These are phyloP conservation scores for Saccostrea glomerata DNA, from an alignment of 1,140 invertebrate genomes.

Conservation along the genomic window DNA sequence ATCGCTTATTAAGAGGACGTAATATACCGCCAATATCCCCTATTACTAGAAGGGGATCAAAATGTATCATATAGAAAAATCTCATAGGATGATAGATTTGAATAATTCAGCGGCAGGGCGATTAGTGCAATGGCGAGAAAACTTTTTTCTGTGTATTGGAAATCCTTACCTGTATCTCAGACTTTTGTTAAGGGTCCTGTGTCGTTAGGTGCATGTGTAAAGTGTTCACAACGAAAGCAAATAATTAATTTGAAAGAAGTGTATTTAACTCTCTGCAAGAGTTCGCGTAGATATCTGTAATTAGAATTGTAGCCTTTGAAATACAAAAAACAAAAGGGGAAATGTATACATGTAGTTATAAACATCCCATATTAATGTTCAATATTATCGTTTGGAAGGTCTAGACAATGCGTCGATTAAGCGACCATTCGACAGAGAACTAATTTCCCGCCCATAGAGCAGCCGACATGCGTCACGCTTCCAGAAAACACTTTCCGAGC, in stretches of 20 bases:
- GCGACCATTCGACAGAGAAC: not conserved
- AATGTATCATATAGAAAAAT: constrained; percentile 22
- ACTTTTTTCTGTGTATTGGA: constrained; percentile 10
- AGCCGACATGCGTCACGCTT: not conserved
- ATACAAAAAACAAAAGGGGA: not conserved
- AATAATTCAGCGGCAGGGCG: constrained; percentile 22
- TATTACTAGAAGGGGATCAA: not conserved
- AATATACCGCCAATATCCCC: constrained; percentile 7
- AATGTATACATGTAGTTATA: not conserved
- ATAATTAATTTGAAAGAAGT: constrained; percentile 14
- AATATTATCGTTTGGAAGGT: not conserved
- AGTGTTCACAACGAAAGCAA: not conserved
- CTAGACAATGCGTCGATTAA: not conserved
- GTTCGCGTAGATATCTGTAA: not conserved
- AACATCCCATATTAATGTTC: constrained; percentile 18
- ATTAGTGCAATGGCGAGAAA: constrained; percentile 6
- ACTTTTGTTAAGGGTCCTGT: not conserved
- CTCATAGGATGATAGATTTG: constrained; percentile 26
- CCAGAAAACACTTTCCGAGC: not conserved
- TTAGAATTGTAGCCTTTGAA: not conserved
- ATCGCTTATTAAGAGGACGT: not conserved
- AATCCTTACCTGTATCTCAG: constrained; percentile 3
- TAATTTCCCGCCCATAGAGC: constrained; percentile 3
- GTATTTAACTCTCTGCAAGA: not conserved
- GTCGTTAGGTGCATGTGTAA: constrained; percentile 25